Percentiles rank a stretch among this genome's conserved stretches.
Conservation (phyloP, 2,888 invertebrate species). For the Microplitis manilae region DNA sequence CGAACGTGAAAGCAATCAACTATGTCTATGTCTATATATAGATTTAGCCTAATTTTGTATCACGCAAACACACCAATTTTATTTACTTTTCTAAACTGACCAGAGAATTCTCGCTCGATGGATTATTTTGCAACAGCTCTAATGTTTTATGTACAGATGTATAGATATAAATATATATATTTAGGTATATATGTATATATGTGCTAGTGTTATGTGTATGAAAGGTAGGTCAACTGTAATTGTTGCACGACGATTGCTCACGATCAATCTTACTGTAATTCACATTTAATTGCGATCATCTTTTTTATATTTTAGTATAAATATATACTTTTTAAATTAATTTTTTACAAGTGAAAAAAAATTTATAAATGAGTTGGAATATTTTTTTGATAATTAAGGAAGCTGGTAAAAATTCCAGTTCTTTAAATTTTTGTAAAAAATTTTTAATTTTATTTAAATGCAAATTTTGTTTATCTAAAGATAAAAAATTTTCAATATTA, state of each 20-base stretch:
- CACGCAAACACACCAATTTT: slow-evolving; percentile 42
- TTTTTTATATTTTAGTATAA: background rate
- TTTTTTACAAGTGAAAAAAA: background rate
- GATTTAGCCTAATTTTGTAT: slow-evolving; percentile 58
- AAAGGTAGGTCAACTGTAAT: slow-evolving; percentile 19
- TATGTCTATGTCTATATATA: slow-evolving; percentile 52
- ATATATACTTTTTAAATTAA: background rate
- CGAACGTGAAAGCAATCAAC: slow-evolving; percentile 39
- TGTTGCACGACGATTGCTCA: background rate
- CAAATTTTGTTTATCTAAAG: too few relatives aligned
- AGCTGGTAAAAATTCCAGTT: too few relatives aligned
- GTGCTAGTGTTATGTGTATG: slow-evolving; percentile 6
- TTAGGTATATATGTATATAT: background rate
- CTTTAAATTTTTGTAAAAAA: too few relatives aligned
- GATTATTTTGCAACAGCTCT: slow-evolving; percentile 22
- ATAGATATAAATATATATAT: slow-evolving; percentile 9
- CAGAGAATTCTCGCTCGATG: slow-evolving; percentile 9
- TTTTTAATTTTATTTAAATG: too few relatives aligned
- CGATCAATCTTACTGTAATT: slow-evolving; percentile 4
- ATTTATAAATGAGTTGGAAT: background rate
- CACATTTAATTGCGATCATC: background rate
- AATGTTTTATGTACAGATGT: background rate
- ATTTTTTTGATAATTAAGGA: too few relatives aligned
- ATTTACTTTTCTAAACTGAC: slow-evolving; percentile 16
- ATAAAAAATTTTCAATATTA: too few relatives aligned